Conservation (phyloP, 2,113 vertebrate genomes). For the Melanocharis versteri region DNA sequence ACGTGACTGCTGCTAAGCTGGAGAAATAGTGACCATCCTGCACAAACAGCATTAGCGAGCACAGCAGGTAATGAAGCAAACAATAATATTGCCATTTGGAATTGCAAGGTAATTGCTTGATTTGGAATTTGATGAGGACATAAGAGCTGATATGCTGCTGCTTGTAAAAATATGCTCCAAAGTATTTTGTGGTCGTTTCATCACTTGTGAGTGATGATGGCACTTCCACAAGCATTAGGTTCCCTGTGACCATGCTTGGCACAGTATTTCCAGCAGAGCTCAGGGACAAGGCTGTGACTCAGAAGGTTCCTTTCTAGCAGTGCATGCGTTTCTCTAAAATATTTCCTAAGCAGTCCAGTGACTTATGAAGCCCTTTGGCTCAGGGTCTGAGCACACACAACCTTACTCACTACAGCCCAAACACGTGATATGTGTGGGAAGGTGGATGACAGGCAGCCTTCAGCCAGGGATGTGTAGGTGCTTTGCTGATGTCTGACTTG, state of each 20-base stretch:
- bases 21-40: constrained; percentile 3
- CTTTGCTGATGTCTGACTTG: constrained; percentile 8
- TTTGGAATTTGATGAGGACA: constrained; percentile 31
- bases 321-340: accelerated
- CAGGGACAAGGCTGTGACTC: not conserved
- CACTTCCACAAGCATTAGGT: not conserved
- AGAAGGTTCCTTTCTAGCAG: not conserved
- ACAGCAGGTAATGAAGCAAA: constrained; percentile 33
- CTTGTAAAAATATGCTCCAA: not conserved
- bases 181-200: not conserved
- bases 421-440: not conserved
- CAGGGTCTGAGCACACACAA: not conserved
- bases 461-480: not conserved
- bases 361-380: not conserved
- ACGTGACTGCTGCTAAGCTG: not conserved
- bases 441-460: constrained; percentile 12
- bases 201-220: not conserved
- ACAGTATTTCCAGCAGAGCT: not conserved
- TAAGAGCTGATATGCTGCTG: not conserved
- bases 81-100: constrained; percentile 34
- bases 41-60: not conserved
- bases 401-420: not conserved
- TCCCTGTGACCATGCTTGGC: not conserved
- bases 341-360: not conserved
- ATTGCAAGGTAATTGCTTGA: constrained; percentile 31